These are phyloP conservation scores for Morpho achilles DNA, from an alignment of 2,888 invertebrate genomes.

Conservation along the genomic window DNA sequence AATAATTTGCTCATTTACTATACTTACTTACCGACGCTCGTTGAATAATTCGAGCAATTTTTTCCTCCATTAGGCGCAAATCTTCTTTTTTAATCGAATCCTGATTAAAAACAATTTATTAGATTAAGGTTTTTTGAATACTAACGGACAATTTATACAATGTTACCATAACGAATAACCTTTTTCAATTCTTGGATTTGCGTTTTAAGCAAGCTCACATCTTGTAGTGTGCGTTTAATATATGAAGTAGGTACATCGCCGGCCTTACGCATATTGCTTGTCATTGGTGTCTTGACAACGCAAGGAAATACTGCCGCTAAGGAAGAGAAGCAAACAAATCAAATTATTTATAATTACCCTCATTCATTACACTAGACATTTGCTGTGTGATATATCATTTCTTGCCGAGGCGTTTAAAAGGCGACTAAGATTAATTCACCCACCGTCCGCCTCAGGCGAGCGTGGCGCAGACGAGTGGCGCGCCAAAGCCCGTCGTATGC, in stretches of 20 bases:
- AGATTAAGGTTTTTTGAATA: background rate
- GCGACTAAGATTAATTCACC: too few species aligned
- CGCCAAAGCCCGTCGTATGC: too few species aligned
- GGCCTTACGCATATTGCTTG: constrained; percentile 16
- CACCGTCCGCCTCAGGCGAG: too few species aligned
- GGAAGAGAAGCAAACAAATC: background rate
- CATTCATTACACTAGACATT: too few species aligned
- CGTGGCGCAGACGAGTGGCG: too few species aligned
- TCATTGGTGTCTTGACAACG: constrained; percentile 33
- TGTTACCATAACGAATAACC: constrained; percentile 33
- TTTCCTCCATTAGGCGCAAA: constrained; percentile 53
- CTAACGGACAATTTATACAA: background rate
- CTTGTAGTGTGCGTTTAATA: constrained; percentile 45
- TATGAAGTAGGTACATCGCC: constrained; percentile 26
- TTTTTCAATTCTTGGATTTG: constrained; percentile 57
- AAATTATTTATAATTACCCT: too few species aligned
- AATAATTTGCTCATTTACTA: background rate
- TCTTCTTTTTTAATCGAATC: constrained; percentile 54
- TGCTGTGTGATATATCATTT: too few species aligned
- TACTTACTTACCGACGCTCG: constrained; percentile 45
- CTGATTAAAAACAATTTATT: constrained; percentile 30
- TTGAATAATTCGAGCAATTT: constrained; percentile 47
- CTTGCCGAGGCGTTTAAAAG: too few species aligned
- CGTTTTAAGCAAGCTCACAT: constrained; percentile 45
- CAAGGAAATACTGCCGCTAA: constrained; percentile 39